Percentiles rank a stretch among this genome's conserved stretches.
Evolutionary conservation across 2,888 invertebrate genomes (phyloP).

Genomic region (Deilephila porcellus): DNA sequence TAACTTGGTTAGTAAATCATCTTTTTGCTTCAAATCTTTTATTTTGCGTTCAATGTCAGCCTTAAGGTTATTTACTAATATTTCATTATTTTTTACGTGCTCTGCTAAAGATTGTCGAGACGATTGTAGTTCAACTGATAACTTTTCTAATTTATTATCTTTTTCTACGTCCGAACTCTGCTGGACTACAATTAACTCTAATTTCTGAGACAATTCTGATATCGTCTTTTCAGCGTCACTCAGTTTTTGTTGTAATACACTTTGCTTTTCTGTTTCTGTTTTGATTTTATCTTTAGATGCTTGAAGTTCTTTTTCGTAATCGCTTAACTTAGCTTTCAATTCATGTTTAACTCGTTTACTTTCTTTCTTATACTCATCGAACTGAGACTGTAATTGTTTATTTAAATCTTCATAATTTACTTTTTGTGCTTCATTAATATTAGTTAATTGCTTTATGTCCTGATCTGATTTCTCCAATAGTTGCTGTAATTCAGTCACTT

Average conservation of each 20-base stretch:
- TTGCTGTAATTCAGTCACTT: constrained; percentile 70
- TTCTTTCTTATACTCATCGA: constrained; percentile 76
- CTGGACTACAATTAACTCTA: constrained; percentile 73
- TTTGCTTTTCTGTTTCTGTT: constrained; percentile 70
- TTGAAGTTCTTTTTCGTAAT: constrained; percentile 70
- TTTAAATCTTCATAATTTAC: constrained; percentile 79
- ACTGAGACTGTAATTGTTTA: constrained; percentile 71
- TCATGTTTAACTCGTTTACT: constrained; percentile 81
- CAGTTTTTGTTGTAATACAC: constrained; percentile 67
- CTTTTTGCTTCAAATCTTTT: constrained; percentile 71
- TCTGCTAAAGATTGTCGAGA: constrained; percentile 68
- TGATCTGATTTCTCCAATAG: constrained; percentile 73
- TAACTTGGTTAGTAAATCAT: constrained; percentile 66
- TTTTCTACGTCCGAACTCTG: constrained; percentile 72
- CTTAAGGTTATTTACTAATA: constrained; percentile 66
- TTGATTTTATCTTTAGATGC: constrained; percentile 71
- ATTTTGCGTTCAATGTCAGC: constrained; percentile 71
- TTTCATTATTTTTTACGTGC: constrained; percentile 67
- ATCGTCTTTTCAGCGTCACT: constrained; percentile 67
- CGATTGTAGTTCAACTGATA: constrained; percentile 74
- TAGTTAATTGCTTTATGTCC: constrained; percentile 74
- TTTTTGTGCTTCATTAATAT: constrained; percentile 79
- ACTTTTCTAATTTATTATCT: constrained; percentile 72
- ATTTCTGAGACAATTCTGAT: constrained; percentile 70
- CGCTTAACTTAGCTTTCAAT: constrained; percentile 85